Conservation (phyloP, 2,888 invertebrate genomes). For the Acholoe squamosa region DNA sequence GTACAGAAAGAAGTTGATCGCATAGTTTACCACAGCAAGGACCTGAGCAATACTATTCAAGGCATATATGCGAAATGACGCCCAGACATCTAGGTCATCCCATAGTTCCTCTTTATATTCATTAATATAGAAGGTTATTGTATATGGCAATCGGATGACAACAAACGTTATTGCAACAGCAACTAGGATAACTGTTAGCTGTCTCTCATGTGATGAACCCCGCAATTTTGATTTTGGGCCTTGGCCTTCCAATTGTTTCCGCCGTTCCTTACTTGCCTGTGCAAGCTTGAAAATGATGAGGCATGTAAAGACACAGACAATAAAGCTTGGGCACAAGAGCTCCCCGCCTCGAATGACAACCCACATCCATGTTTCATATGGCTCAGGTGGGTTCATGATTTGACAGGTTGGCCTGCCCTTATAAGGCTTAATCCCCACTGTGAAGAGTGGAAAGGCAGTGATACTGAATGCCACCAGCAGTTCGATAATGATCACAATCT, state of each 20-base stretch:
- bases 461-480: conserved; percentile 39
- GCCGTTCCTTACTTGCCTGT: conserved; percentile 29
- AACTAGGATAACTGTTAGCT: conserved; percentile 60
- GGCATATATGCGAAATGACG: conserved; percentile 39
- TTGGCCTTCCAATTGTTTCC: conserved; percentile 32
- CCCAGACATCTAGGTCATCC: not conserved
- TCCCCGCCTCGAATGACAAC: conserved; percentile 50
- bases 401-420: conserved; percentile 9
- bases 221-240: conserved; percentile 3
- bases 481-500: conserved; percentile 56
- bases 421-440: conserved; percentile 6
- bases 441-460: conserved; percentile 42
- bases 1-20: conserved; percentile 63
- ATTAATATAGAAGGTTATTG: conserved; percentile 53
- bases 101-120: conserved; percentile 56
- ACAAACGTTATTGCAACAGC: conserved; percentile 64
- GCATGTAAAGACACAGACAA: conserved; percentile 56
- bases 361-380: conserved; percentile 61
- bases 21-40: conserved; percentile 61
- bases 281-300: conserved; percentile 59
- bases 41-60: conserved; percentile 42
- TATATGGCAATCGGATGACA: conserved; percentile 58
- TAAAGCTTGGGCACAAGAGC: conserved; percentile 59
- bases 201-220: conserved; percentile 54
- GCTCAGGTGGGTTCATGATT: conserved; percentile 36